Evolutionary conservation across 2,797 vertebrate genomes (phyloP).

Genomic region (Acrossocheilus wenchowensis): DNA sequence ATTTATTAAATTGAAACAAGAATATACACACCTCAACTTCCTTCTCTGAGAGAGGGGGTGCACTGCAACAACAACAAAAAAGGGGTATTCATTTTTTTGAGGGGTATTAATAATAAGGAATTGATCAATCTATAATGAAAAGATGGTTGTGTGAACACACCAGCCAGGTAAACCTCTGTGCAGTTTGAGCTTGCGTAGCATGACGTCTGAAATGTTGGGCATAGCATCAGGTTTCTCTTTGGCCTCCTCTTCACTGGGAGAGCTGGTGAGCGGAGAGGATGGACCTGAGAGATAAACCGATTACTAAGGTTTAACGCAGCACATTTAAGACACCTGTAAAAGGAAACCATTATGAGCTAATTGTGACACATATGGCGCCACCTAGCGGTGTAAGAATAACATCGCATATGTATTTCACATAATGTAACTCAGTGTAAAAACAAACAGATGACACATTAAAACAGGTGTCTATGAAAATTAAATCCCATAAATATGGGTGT

Average conservation of each 20-base stretch:
- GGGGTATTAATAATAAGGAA: not conserved
- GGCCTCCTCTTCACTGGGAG: constrained; percentile 78
- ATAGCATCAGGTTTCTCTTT: constrained; percentile 87
- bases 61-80: constrained; percentile 75
- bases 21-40: constrained; percentile 91
- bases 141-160: constrained; percentile 71
- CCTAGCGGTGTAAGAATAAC: constrained; percentile 68
- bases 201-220: constrained; percentile 95
- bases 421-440: not conserved
- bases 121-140: not conserved
- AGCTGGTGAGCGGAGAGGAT: constrained; percentile 67
- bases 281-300: constrained; percentile 71
- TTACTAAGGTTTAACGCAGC: not conserved
- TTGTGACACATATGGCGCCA: constrained; percentile 52
- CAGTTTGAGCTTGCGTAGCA: constrained; percentile 94
- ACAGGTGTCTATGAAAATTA: not conserved
- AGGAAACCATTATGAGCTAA: not conserved
- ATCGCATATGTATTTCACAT: constrained; percentile 26
- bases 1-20: constrained; percentile 9
- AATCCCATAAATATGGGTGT: not conserved
- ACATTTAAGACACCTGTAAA: not conserved
- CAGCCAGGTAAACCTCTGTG: constrained; percentile 87
- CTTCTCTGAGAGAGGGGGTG: constrained; percentile 94
- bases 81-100: not conserved
- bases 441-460: not conserved